phyloP scores from a whole-genome alignment of 2,888 invertebrate species.

The Atethmia centrago region DNA sequence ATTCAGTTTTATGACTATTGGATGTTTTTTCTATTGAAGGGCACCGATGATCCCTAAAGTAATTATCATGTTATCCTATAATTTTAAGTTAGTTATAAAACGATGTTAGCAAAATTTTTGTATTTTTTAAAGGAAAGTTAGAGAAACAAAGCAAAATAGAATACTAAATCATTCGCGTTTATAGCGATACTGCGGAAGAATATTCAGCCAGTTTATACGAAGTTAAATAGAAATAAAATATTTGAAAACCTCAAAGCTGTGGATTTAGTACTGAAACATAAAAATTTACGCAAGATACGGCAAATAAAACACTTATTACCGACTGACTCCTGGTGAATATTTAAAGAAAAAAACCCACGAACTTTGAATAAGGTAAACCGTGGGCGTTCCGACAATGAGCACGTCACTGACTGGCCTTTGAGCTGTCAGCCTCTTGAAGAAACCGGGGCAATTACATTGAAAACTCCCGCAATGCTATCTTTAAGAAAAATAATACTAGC shows the following conservation, averaged over 20 bases:
- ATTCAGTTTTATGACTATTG: conserved; percentile 86
- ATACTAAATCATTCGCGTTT: conserved; percentile 26
- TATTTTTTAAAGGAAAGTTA: conserved; percentile 16
- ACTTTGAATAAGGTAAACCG: conserved; percentile 89
- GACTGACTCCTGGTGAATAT: conserved; percentile 77
- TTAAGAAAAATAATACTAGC: conserved; percentile 87
- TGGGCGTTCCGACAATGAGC: conserved; percentile 89
- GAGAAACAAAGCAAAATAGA: conserved; percentile 20
- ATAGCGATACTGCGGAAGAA: conserved; percentile 11
- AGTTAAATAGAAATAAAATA: conserved; percentile 38
- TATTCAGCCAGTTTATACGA: conserved; percentile 14
- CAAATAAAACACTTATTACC: conserved; percentile 73
- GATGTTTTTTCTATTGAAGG: conserved; percentile 83
- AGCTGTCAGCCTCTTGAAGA: conserved; percentile 89
- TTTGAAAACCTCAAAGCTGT: conserved; percentile 21
- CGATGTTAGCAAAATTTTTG: conserved; percentile 68
- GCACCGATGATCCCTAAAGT: conserved; percentile 79
- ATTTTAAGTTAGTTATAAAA: conserved; percentile 81
- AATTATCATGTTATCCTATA: conserved; percentile 82
- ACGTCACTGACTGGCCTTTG: conserved; percentile 88
- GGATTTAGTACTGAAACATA: conserved; percentile 27
- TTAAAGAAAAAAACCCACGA: conserved; percentile 83
- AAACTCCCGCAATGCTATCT: conserved; percentile 88
- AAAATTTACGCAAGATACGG: conserved; percentile 49
- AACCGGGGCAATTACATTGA: conserved; percentile 90